Conservation (phyloP, 2,797 vertebrate species). For the Cossypha caffra region DNA sequence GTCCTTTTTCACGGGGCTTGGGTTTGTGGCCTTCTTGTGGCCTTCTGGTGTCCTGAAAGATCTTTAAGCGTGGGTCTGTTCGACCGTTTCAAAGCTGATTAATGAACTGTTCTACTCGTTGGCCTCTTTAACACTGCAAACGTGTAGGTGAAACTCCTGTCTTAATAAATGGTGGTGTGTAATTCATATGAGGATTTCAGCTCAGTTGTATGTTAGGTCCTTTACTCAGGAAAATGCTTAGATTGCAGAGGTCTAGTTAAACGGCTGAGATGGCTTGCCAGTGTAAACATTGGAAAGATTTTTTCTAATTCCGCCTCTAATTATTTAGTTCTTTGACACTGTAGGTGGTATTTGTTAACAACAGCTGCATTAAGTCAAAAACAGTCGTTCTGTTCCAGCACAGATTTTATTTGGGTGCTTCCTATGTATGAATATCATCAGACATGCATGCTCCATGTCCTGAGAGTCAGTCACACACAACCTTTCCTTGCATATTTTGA, state of each 20-base stretch:
- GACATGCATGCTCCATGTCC: rapidly evolving
- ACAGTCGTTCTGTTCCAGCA: rapidly evolving
- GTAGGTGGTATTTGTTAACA: not conserved
- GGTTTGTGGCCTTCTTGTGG: rapidly evolving
- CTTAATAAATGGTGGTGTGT: not conserved
- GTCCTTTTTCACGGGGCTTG: rapidly evolving
- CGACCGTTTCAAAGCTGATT: not conserved
- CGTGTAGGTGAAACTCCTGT: rapidly evolving
- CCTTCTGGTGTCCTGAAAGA: too few species aligned
- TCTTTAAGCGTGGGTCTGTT: rapidly evolving
- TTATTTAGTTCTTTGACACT: not conserved
- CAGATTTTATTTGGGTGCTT: not conserved
- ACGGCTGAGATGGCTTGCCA: not conserved
- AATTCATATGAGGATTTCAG: not conserved
- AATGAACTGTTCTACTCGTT: rapidly evolving
- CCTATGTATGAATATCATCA: rapidly evolving
- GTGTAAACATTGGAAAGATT: rapidly evolving
- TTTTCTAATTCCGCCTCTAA: not conserved
- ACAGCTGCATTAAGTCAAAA: not conserved
- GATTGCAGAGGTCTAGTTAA: not conserved
- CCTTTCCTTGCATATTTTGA: not conserved
- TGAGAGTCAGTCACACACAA: not conserved
- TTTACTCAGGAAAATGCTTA: not conserved
- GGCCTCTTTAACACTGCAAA: not conserved
- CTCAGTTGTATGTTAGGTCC: not conserved